Conservation (phyloP, 2,797 vertebrate genomes). For the Acipenser oxyrinchus region DNA sequence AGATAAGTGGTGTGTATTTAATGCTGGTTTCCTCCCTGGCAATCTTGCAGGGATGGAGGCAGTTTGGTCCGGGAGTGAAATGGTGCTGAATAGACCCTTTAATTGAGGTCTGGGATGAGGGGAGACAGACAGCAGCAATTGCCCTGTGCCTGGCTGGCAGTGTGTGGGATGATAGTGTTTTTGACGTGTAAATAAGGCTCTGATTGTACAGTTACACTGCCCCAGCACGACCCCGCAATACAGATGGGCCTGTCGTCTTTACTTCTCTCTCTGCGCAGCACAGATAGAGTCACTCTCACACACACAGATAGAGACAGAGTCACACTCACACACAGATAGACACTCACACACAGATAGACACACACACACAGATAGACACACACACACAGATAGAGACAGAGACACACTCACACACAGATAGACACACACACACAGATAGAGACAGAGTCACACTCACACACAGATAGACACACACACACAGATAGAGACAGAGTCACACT, state of each 20-base stretch:
- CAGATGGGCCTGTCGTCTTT: slow-evolving; percentile 66
- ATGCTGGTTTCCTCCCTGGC: slow-evolving; percentile 78
- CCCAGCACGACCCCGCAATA: slow-evolving; percentile 67
- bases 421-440: slow-evolving; percentile 1
- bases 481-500: background rate
- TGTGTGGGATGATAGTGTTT: slow-evolving; percentile 81
- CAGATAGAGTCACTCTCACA: slow-evolving; percentile 7
- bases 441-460: too few species aligned
- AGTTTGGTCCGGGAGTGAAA: slow-evolving; percentile 67
- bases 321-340: too few species aligned
- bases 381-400: background rate
- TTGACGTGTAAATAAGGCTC: slow-evolving; percentile 83
- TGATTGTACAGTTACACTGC: slow-evolving; percentile 82
- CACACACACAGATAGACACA: too few species aligned
- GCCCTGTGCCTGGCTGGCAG: slow-evolving; percentile 55
- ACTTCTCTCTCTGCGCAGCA: slow-evolving; percentile 65
- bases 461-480: background rate
- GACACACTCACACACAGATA: slow-evolving; percentile 5
- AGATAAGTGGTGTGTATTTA: slow-evolving; percentile 76
- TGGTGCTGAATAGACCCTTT: slow-evolving; percentile 66
- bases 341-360: too few species aligned
- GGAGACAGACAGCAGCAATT: slow-evolving; percentile 77
- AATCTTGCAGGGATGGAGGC: slow-evolving; percentile 59
- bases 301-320: slow-evolving; percentile 13
- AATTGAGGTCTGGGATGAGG: slow-evolving; percentile 67